Evolutionary conservation across 2,888 invertebrate species (phyloP).

Genomic region (Iselma pallidipennis): DNA sequence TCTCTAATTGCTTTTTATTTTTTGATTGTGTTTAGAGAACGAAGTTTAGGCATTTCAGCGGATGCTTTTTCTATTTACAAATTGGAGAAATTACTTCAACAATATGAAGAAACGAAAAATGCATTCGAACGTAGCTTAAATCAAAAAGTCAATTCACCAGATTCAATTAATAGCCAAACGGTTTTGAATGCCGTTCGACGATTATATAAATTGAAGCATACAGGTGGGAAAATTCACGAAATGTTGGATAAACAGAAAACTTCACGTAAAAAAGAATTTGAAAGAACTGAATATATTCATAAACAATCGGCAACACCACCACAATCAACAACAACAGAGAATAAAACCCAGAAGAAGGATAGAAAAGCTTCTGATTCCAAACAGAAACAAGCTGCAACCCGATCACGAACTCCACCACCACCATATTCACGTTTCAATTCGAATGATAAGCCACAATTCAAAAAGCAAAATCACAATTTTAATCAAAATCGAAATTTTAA

Average conservation of each 20-base stretch:
- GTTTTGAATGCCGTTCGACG: slow-evolving; percentile 32
- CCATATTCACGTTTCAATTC: neutral
- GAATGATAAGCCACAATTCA: neutral
- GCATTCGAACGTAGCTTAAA: slow-evolving; percentile 34
- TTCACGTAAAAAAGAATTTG: slow-evolving; percentile 35
- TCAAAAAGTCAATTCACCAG: neutral
- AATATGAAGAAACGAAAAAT: slow-evolving; percentile 39
- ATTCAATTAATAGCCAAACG: slow-evolving; percentile 32
- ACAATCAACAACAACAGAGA: no score
- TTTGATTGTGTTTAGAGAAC: slow-evolving; percentile 35
- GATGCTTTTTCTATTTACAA: slow-evolving; percentile 32
- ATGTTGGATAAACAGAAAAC: slow-evolving; percentile 40
- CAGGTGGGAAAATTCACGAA: slow-evolving; percentile 42
- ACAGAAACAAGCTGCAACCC: neutral
- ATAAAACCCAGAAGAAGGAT: slow-evolving; percentile 13
- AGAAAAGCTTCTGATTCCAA: neutral
- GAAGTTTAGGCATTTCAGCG: slow-evolving; percentile 30
- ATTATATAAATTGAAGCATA: slow-evolving; percentile 40
- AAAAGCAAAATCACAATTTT: neutral
- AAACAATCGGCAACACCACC: slow-evolving; percentile 19
- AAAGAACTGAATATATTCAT: slow-evolving; percentile 33
- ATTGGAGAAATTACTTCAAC: slow-evolving; percentile 33
- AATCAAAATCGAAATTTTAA: neutral
- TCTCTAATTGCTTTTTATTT: slow-evolving; percentile 4
- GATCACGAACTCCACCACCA: neutral